Conservation (phyloP, 2,797 vertebrate species). For the Ambastaia sidthimunki region DNA sequence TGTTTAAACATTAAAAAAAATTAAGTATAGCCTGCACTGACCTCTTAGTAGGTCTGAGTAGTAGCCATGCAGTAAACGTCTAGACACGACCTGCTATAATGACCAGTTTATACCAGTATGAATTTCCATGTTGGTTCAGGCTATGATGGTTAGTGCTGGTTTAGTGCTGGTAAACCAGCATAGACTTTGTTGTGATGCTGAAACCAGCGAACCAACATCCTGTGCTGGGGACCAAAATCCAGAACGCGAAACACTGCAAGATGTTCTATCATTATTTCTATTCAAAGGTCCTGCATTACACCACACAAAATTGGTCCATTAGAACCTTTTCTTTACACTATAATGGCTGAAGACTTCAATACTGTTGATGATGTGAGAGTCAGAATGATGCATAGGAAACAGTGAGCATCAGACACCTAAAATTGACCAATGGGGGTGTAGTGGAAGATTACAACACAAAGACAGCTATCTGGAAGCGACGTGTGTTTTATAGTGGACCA, state of each 20-base stretch:
- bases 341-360: constrained; percentile 31
- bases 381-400: constrained; percentile 65
- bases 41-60: constrained; percentile 24
- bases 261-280: neutral
- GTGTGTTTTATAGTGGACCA: constrained; percentile 11
- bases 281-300: neutral
- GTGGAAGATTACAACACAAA: constrained; percentile 8
- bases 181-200: no score
- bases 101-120: no score
- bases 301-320: neutral
- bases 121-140: no score
- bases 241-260: neutral
- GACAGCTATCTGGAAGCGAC: neutral
- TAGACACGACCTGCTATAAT: neutral
- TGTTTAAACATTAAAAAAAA: constrained; percentile 44
- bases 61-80: neutral
- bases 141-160: neutral
- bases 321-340: constrained; percentile 9
- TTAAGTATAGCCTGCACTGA: constrained; percentile 18
- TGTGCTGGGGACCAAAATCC: no score
- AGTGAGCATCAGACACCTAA: constrained; percentile 40
- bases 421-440: neutral
- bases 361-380: constrained; percentile 52
- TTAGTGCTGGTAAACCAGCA: neutral
- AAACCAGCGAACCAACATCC: no score